phyloP scores from a whole-genome alignment of 2,888 invertebrate genomes.

The Thereva unica region DNA sequence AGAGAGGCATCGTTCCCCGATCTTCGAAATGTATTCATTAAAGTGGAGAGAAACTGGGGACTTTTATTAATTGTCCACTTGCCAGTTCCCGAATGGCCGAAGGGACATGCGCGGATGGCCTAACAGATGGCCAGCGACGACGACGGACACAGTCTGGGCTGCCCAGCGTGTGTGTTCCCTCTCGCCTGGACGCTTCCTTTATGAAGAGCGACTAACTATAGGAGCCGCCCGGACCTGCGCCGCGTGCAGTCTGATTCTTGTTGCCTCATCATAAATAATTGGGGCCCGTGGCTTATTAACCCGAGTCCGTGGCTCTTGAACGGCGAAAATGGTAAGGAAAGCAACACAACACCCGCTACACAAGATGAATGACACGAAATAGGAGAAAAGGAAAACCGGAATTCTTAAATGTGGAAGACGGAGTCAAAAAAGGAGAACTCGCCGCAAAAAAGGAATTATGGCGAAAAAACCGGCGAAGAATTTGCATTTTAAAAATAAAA shows the following conservation, averaged over 20 bases:
- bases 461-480: too few relatives aligned
- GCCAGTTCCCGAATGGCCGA: slow-evolving; percentile 1
- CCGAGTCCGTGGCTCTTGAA: neutral
- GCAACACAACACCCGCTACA: neutral
- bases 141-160: too few relatives aligned
- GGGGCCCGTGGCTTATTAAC: slow-evolving; percentile 21
- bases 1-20: neutral
- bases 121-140: slow-evolving; percentile 9
- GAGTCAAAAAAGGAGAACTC: too few relatives aligned
- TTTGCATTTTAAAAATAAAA: too few relatives aligned
- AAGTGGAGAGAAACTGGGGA: slow-evolving; percentile 1
- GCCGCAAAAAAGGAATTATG: too few relatives aligned
- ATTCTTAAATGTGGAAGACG: too few relatives aligned
- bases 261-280: slow-evolving; percentile 18
- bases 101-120: neutral
- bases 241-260: neutral
- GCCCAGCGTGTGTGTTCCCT: too few relatives aligned
- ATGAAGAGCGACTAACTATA: too few relatives aligned
- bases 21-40: slow-evolving; percentile 21
- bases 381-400: neutral
- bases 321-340: neutral
- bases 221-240: neutral
- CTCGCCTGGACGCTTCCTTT: too few relatives aligned
- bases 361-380: neutral
- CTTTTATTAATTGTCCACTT: slow-evolving; percentile 26